Evolutionary conservation across 2,797 vertebrate species (phyloP).

Genomic region (Xenopus petersii): DNA sequence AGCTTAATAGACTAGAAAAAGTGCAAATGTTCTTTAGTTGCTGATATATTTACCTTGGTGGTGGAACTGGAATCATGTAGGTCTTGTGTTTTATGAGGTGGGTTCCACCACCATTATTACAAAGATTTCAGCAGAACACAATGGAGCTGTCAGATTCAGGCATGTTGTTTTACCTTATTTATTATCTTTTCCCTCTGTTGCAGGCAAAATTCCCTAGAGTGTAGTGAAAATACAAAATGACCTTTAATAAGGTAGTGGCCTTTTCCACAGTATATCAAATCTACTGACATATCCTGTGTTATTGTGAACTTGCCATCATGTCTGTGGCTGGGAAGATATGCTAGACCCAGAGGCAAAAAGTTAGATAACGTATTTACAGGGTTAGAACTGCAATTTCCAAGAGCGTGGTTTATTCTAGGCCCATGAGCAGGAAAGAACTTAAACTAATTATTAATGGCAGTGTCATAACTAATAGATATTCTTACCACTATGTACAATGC

Average conservation of each 20-base stretch:
- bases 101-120: background rate
- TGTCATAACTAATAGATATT: conserved; percentile 18
- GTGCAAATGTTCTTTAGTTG: no score
- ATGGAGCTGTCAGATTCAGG: conserved; percentile 20
- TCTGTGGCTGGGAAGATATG: conserved; percentile 9
- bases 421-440: conserved; percentile 1
- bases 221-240: conserved; percentile 46
- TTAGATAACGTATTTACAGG: background rate
- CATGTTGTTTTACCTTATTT: conserved; percentile 25
- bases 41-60: no score
- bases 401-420: background rate
- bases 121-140: background rate
- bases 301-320: conserved; percentile 14
- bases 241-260: conserved; percentile 49
- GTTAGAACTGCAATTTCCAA: conserved; percentile 16
- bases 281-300: conserved; percentile 50
- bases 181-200: conserved; percentile 42
- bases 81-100: no score
- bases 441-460: conserved; percentile 16
- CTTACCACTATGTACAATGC: conserved; percentile 6
- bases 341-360: conserved; percentile 19
- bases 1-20: no score
- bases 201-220: conserved; percentile 48
- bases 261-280: conserved; percentile 34
- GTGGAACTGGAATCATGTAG: no score